phyloP scores from a whole-genome alignment of 2,797 vertebrate genomes.

The Lacerta bilineata region DNA sequence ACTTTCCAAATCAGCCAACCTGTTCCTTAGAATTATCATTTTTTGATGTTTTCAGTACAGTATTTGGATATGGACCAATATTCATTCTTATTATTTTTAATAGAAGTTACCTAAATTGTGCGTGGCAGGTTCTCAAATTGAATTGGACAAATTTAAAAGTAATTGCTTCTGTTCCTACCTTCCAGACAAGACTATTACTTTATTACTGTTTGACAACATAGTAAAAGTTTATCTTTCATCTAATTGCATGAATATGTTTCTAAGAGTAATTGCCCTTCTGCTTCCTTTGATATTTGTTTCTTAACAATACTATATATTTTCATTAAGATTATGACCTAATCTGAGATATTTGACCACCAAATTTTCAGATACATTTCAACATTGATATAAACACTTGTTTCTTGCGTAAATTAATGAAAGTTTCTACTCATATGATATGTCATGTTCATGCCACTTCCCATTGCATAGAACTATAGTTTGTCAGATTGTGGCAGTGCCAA shows the following conservation, averaged over 20 bases:
- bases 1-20: conserved; percentile 37
- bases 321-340: conserved; percentile 4
- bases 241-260: conserved; percentile 31
- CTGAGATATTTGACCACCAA: background rate
- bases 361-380: conserved; percentile 27
- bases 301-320: conserved; percentile 48
- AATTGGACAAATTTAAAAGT: background rate
- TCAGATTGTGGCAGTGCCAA: background rate
- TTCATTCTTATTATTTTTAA: background rate
- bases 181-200: background rate
- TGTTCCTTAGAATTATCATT: conserved; percentile 9
- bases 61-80: background rate
- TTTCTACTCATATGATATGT: conserved; percentile 15
- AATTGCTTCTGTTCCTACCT: conserved; percentile 52
- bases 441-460: conserved; percentile 23
- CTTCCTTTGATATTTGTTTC: conserved; percentile 49
- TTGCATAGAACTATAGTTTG: background rate
- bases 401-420: background rate
- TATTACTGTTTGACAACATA: background rate
- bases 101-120: background rate
- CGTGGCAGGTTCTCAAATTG: conserved; percentile 23
- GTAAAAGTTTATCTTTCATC: conserved; percentile 39
- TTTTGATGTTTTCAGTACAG: background rate
- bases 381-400: background rate
- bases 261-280: conserved; percentile 42